Evolutionary conservation across 2,888 invertebrate genomes (phyloP).

Genomic region (Ganaspis brasiliensis): DNA sequence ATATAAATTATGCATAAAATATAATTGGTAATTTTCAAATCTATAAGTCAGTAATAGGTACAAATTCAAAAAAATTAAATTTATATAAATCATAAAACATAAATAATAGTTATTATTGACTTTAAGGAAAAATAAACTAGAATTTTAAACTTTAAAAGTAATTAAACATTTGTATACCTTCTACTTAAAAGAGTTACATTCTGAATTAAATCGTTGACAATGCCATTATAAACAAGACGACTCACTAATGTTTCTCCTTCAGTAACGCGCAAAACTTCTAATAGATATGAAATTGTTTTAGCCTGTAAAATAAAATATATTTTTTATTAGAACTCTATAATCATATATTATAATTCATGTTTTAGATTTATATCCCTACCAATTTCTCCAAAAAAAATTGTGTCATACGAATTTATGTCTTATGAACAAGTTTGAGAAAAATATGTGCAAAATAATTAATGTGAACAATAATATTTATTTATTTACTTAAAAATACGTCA

Average conservation of each 20-base stretch:
- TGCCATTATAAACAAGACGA: constrained; percentile 13
- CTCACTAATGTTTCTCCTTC: constrained; percentile 1
- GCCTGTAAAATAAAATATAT: background rate
- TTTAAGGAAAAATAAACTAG: too few species aligned
- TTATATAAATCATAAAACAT: too few species aligned
- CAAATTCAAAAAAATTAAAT: too few species aligned
- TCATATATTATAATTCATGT: background rate
- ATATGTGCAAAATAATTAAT: too few species aligned
- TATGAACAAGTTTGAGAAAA: too few species aligned
- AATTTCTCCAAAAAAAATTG: too few species aligned
- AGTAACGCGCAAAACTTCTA: background rate
- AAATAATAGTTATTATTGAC: too few species aligned
- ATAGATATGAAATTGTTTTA: background rate
- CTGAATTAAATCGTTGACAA: constrained; percentile 10
- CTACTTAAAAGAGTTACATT: background rate
- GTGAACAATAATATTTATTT: too few species aligned
- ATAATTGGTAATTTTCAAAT: background rate
- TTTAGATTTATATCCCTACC: too few species aligned
- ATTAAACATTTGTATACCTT: background rate
- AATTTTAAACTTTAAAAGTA: background rate
- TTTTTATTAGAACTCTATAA: background rate
- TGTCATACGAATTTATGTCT: too few species aligned
- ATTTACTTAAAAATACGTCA: too few species aligned
- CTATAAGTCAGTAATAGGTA: too few species aligned
- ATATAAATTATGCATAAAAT: background rate